Evolutionary conservation across 2,888 invertebrate genomes (phyloP).

Genomic region (Nemotelus nigrinus): DNA sequence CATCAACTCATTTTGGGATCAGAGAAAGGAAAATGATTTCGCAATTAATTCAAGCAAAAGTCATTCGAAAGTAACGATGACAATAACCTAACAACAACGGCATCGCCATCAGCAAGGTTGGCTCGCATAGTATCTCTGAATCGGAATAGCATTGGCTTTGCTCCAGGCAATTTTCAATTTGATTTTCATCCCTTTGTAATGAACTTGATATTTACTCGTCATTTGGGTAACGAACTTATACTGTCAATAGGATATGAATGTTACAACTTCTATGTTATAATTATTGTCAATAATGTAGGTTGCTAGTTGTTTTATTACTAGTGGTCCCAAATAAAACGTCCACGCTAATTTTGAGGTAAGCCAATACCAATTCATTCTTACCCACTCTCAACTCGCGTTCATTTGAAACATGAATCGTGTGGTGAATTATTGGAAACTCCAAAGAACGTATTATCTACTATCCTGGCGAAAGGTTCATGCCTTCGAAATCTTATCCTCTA

Average conservation of each 20-base stretch:
- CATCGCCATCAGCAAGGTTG: conserved; percentile 12
- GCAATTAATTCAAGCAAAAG: conserved; percentile 48
- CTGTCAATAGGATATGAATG: conserved; percentile 12
- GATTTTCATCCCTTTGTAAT: conserved; percentile 61
- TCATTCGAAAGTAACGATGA: conserved; percentile 22
- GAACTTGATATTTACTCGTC: conserved; percentile 55
- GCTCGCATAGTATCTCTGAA: not conserved
- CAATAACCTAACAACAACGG: not conserved
- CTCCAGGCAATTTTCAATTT: conserved; percentile 54
- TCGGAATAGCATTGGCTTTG: conserved; percentile 3
- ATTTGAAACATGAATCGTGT: too few relatives aligned
- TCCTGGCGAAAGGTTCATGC: too few relatives aligned
- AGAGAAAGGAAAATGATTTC: conserved; percentile 45
- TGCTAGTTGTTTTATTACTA: not conserved
- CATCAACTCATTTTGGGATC: conserved; percentile 44
- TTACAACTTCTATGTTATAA: conserved; percentile 2
- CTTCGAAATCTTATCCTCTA: not conserved
- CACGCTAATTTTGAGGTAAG: too few relatives aligned
- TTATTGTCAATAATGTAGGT: conserved; percentile 25
- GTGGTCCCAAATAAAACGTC: too few relatives aligned
- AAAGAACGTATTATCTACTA: not conserved
- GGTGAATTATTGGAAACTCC: not conserved
- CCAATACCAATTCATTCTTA: too few relatives aligned
- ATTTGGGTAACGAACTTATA: conserved; percentile 53
- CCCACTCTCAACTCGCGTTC: too few relatives aligned